phyloP scores from a whole-genome alignment of 2,113 vertebrate genomes.

The Macrotis lagotis region DNA sequence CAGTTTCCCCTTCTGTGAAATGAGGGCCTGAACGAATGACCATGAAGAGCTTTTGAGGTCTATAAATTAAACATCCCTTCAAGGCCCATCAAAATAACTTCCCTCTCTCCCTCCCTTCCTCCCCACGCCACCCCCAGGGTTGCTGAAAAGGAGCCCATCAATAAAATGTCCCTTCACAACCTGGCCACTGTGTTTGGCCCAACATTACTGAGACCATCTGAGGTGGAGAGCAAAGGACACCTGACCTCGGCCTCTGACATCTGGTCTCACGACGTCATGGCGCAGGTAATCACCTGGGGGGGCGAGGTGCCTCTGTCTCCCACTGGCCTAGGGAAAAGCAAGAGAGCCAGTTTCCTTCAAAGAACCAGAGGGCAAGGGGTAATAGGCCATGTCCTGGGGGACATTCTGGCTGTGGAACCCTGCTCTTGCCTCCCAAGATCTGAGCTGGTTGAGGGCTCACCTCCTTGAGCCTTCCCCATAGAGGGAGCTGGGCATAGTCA shows the following conservation, averaged over 20 bases:
- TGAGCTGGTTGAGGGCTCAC: background rate
- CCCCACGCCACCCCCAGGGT: constrained; percentile 89
- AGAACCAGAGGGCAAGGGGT: background rate
- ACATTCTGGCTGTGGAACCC: background rate
- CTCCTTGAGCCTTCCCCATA: background rate
- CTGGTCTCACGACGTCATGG: constrained; percentile 99
- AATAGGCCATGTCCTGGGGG: background rate
- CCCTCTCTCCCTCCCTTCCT: background rate
- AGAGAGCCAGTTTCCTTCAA: background rate
- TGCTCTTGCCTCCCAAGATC: background rate
- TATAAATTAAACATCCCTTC: background rate
- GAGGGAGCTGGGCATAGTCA: background rate
- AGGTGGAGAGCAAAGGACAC: constrained; percentile 92
- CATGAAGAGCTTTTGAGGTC: background rate
- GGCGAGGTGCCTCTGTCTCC: background rate
- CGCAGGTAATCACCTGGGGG: constrained; percentile 89
- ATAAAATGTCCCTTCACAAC: constrained; percentile 99
- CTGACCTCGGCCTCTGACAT: constrained; percentile 96
- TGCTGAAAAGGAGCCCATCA: constrained; percentile 98
- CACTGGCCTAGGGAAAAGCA: background rate
- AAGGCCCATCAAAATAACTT: background rate
- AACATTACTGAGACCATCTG: constrained; percentile 96
- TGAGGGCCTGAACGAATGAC: background rate
- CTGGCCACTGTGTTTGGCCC: constrained; percentile 98
- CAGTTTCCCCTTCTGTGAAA: background rate